Evolutionary conservation across 2,797 vertebrate genomes (phyloP), one percentile per base, ranked within the genome.

Genomic region (Acanthiza pusilla): DNA sequence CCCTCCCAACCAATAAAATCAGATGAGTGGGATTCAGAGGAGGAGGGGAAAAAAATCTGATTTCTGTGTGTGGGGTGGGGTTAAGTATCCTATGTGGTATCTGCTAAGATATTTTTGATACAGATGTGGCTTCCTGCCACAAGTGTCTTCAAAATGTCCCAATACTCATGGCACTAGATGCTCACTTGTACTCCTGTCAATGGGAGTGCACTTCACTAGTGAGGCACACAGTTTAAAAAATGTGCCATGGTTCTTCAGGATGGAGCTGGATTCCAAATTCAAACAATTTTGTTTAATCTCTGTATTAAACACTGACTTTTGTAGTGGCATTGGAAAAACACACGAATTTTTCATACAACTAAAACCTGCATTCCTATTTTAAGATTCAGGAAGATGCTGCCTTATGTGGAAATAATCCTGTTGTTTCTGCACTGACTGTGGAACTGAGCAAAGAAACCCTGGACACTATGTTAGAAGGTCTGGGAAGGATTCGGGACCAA

Each of bases 391-490:
- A 98, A 85, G 98, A 98, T 48, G 91, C 96, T 79, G 96, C 95
- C 25, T 96, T 98, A 45, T 98, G 98, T 53, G 91, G 93, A 65
- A 86, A 95, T 74, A 95, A 94, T 51, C 97, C 97, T 47, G 89
- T 96, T 16, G 27, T 98, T 48, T 99, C 99, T 19, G 97, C 98
- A 7, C 95, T 99, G 95, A 99, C 98, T 15, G 93, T 99, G 98
- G 99, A 99, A 96, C 97, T 99, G 87, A 99, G 98, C 95, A 98
- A 98, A 84, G 99, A 99, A 97, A 99, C 99, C 5, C 95, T 99
- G 98, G 99, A 99, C 96, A 99, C 99, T 13, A 99, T 99, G 97
- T 94, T 99, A 88, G 99, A 99, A 16, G 99, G 99, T 45, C 98
- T 99, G 89, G 99, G 99, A 91, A 98, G 99, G 68, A 99, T 99